Conservation (phyloP, 2,113 vertebrate genomes). For the Tetrax tetrax region DNA sequence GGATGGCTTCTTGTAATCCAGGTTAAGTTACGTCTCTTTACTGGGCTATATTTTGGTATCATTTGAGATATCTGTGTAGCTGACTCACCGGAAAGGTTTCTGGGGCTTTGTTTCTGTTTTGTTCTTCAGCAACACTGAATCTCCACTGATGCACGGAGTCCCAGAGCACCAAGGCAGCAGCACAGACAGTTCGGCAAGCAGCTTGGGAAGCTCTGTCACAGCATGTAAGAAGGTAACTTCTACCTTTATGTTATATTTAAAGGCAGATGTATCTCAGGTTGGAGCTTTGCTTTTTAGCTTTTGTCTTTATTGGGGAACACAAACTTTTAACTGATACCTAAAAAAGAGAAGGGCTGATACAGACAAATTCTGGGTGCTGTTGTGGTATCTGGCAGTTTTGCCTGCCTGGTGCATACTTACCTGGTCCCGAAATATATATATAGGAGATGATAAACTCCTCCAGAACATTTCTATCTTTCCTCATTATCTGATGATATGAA, state of each 20-base stretch:
- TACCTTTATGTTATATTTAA: not conserved
- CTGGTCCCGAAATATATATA: not conserved
- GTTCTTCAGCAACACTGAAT: constrained; percentile 83
- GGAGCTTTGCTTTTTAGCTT: not conserved
- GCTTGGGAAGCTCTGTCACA: constrained; percentile 83
- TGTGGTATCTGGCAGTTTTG: not conserved
- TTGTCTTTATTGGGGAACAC: not conserved
- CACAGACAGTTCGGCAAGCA: constrained; percentile 74
- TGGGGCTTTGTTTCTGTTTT: constrained; percentile 44
- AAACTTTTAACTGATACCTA: not conserved
- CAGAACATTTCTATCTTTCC: not conserved
- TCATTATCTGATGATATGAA: not conserved
- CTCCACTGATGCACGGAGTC: constrained; percentile 84
- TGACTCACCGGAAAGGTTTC: constrained; percentile 43
- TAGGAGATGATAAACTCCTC: not conserved
- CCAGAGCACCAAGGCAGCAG: constrained; percentile 71
- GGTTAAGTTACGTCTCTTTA: not conserved
- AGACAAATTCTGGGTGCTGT: not conserved
- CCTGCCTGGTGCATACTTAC: not conserved
- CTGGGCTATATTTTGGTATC: not conserved
- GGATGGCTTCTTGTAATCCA: not conserved
- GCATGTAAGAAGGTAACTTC: constrained; percentile 92
- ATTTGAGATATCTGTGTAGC: not conserved
- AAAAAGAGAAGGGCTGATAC: not conserved
- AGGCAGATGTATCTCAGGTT: not conserved